A percentile compares a stretch with the other conserved stretches of the same genome.
Evolutionary conservation across 2,113 vertebrate species (phyloP).

Genomic region (Lucifuga dentata): DNA sequence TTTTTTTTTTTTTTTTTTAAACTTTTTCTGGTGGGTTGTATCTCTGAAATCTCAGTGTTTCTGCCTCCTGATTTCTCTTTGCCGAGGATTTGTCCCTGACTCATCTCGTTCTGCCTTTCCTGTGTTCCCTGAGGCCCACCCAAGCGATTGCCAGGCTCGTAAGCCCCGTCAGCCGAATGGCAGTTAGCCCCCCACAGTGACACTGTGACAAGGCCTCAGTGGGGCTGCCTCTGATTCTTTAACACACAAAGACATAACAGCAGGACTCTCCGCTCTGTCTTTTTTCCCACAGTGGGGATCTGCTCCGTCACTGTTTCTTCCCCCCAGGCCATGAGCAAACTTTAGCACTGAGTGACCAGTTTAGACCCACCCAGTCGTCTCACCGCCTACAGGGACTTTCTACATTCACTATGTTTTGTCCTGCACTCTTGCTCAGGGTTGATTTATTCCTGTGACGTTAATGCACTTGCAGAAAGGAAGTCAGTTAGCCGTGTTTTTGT

Average conservation of each 20-base stretch:
- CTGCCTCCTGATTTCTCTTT: constrained; percentile 29
- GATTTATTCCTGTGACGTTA: constrained; percentile 69
- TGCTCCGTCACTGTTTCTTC: constrained; percentile 38
- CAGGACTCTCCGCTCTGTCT: constrained; percentile 54
- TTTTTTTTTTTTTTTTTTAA: too few species aligned
- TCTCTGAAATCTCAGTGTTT: too few species aligned
- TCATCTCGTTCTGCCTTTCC: constrained; percentile 17
- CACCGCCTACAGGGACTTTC: constrained; percentile 4
- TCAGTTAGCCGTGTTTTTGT: constrained; percentile 44
- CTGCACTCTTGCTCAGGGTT: constrained; percentile 2
- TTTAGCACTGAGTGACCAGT: constrained; percentile 24
- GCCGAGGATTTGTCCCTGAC: constrained; percentile 4
- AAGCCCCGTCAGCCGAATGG: constrained; percentile 40
- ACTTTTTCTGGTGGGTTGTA: neutral
- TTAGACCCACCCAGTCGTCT: constrained; percentile 43
- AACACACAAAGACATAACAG: constrained; percentile 77
- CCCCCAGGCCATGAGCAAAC: constrained; percentile 36
- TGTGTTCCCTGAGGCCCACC: constrained; percentile 52
- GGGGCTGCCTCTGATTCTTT: constrained; percentile 74
- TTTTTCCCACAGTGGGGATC: constrained; percentile 42
- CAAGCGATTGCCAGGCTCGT: constrained; percentile 42
- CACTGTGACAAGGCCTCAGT: constrained; percentile 63
- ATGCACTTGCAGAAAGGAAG: constrained; percentile 62
- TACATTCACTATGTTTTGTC: constrained; percentile 43
- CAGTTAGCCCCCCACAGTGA: constrained; percentile 55